Evolutionary conservation across 2,113 vertebrate genomes (phyloP).

Genomic region (Mormyrus iriodes): DNA sequence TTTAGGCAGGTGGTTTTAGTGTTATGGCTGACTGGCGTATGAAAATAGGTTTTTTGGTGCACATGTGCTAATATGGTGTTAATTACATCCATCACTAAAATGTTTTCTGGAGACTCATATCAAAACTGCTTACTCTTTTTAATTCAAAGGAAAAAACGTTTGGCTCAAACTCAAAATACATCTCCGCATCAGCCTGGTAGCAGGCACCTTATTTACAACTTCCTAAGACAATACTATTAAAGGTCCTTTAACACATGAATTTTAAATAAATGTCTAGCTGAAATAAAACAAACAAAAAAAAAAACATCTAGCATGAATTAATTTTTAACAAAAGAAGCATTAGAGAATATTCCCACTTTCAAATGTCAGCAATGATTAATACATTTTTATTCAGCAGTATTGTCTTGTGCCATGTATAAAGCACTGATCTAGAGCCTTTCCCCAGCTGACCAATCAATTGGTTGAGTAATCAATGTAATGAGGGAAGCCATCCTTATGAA

Average conservation of each 20-base stretch:
- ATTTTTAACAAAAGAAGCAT: not conserved
- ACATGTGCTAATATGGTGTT: not conserved
- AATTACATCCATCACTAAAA: not conserved
- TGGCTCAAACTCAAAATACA: not conserved
- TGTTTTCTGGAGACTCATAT: not conserved
- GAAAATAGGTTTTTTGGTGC: not conserved
- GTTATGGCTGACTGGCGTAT: not conserved
- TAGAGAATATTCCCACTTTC: not conserved
- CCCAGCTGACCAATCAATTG: not conserved
- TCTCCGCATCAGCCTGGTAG: not conserved
- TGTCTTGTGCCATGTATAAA: not conserved
- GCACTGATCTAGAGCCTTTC: not conserved
- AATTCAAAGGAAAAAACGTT: not conserved
- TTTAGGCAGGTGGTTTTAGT: not conserved
- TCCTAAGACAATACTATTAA: not conserved
- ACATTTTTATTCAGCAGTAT: not conserved
- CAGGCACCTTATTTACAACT: not conserved
- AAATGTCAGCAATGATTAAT: not conserved
- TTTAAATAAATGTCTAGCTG: not conserved
- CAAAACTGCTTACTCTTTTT: not conserved
- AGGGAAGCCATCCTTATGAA: not conserved
- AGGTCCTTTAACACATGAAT: not conserved
- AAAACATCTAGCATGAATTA: not conserved
- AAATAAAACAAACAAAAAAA: not conserved
- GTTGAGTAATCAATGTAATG: not conserved